Conservation (phyloP, 2,888 invertebrate species). For the Scaptomyza polygonia region DNA sequence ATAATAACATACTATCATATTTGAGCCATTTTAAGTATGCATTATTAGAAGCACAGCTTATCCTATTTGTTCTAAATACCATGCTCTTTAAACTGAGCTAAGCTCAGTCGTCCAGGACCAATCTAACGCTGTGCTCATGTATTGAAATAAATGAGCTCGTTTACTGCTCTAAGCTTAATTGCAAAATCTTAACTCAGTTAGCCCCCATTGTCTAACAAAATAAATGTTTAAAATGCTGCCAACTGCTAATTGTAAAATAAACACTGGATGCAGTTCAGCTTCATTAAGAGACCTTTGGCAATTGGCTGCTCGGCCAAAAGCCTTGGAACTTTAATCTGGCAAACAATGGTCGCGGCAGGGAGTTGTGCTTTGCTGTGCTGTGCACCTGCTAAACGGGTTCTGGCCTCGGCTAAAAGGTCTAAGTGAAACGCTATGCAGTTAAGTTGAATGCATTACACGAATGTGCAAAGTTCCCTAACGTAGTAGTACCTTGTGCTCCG, state of each 20-base stretch:
- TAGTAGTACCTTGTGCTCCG: conserved; percentile 9
- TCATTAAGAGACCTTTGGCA: conserved; percentile 44
- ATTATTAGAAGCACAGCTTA: not conserved
- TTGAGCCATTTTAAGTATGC: not conserved
- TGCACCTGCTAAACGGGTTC: conserved; percentile 2
- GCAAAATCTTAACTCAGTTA: not conserved
- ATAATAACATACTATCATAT: not conserved
- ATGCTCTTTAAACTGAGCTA: too few species aligned
- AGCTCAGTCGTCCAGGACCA: not conserved
- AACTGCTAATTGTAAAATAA: conserved; percentile 62
- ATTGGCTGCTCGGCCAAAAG: conserved; percentile 18
- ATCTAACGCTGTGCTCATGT: not conserved
- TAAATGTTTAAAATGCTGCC: conserved; percentile 27
- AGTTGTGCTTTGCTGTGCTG: too few species aligned
- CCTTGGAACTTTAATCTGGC: conserved; percentile 35
- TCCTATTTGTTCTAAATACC: not conserved
- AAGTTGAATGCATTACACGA: conserved; percentile 13
- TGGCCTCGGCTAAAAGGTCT: not conserved
- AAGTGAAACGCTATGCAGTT: not conserved
- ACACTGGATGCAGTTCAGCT: conserved; percentile 27
- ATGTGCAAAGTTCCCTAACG: conserved; percentile 41
- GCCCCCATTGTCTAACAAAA: conserved; percentile 6
- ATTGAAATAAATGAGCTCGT: conserved; percentile 36
- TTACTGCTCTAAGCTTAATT: conserved; percentile 13
- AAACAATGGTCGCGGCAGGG: conserved; percentile 22